Conservation (phyloP, 1,140 invertebrate genomes). For the Gerris buenoi region DNA sequence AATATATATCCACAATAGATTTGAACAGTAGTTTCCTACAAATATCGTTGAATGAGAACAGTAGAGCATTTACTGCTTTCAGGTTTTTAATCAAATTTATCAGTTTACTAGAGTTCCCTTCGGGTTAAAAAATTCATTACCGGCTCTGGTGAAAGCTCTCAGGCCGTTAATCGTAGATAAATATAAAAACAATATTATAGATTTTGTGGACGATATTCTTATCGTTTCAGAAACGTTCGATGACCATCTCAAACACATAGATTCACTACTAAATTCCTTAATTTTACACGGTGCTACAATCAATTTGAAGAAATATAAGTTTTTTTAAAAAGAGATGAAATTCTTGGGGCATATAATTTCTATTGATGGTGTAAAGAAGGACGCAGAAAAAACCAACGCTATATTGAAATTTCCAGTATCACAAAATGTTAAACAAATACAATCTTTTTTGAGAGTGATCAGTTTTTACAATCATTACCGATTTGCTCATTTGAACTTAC, state of each 20-base stretch:
- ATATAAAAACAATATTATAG: neutral
- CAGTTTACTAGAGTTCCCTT: slow-evolving; percentile 4
- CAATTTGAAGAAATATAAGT: neutral
- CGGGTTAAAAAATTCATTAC: slow-evolving; percentile 3
- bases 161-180: neutral
- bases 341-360: neutral
- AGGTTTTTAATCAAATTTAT: neutral
- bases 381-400: neutral
- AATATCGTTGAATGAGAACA: neutral
- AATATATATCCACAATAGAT: neutral
- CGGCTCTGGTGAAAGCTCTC: neutral
- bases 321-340: neutral
- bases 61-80: neutral
- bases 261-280: neutral
- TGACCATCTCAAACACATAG: neutral
- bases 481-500: neutral
- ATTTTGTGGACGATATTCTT: neutral
- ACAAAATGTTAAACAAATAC: neutral
- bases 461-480: neutral
- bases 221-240: neutral
- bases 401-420: neutral
- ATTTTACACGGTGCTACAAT: too few relatives aligned
- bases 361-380: neutral
- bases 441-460: neutral
- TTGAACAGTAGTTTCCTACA: neutral